Conservation (phyloP, 1,140 invertebrate genomes). For the Sitobion miscanthi region DNA sequence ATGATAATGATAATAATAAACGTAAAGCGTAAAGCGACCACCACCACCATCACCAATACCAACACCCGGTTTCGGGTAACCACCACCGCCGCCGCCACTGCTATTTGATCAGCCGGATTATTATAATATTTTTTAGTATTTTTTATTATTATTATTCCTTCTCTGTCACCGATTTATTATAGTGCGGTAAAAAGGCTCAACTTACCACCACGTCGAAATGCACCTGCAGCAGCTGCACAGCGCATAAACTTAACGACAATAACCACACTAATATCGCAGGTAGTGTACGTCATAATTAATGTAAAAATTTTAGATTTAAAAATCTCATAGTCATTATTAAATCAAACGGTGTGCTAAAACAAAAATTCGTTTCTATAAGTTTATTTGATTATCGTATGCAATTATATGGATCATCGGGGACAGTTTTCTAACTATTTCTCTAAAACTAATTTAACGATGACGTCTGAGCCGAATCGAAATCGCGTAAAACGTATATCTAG, state of each 20-base stretch:
- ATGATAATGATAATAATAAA: background rate
- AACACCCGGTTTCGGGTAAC: background rate
- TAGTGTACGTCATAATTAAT: background rate
- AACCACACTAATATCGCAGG: accelerated
- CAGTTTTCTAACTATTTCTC: too few relatives aligned
- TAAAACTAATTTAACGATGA: background rate
- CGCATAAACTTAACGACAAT: background rate
- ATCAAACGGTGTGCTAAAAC: background rate
- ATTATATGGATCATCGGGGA: background rate
- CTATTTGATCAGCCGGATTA: background rate
- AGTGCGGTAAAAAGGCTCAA: background rate
- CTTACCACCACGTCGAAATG: background rate
- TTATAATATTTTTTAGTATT: background rate
- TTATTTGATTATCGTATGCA: background rate
- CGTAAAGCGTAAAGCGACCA: slow-evolving; percentile 4
- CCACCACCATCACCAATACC: background rate
- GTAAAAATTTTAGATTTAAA: background rate
- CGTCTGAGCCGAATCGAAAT: background rate
- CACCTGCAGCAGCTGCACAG: background rate
- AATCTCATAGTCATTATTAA: background rate
- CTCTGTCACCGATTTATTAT: background rate
- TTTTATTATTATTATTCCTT: background rate
- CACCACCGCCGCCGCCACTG: too few relatives aligned
- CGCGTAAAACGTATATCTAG: background rate
- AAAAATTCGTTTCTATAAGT: background rate